Conservation (phyloP, 2,888 invertebrate species). For the Microplitis deprimator region DNA sequence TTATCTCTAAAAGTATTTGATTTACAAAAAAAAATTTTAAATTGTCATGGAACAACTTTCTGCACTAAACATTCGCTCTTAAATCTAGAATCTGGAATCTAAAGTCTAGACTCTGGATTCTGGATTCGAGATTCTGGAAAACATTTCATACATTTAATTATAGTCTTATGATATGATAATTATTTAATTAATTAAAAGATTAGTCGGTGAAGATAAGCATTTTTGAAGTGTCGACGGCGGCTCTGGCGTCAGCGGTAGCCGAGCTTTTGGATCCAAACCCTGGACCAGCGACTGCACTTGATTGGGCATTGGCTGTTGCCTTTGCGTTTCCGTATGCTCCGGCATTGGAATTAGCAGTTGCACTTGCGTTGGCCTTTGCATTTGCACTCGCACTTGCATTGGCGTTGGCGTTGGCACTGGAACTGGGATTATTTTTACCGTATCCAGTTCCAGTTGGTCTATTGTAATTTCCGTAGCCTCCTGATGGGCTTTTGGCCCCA, state of each 20-base stretch:
- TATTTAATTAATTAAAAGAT: background rate
- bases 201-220: slow-evolving; percentile 58
- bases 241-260: slow-evolving; percentile 54
- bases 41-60: no score
- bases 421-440: slow-evolving; percentile 39
- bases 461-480: slow-evolving; percentile 36
- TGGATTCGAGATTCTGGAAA: no score
- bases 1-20: slow-evolving; percentile 9
- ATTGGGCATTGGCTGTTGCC: slow-evolving; percentile 52
- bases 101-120: no score
- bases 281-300: slow-evolving; percentile 48
- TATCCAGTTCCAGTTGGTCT: slow-evolving; percentile 29
- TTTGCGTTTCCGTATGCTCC: slow-evolving; percentile 46
- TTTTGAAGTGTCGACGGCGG: slow-evolving; percentile 51
- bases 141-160: no score
- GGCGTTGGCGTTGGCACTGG: slow-evolving; percentile 47
- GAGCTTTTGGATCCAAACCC: slow-evolving; percentile 49
- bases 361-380: slow-evolving; percentile 51
- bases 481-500: slow-evolving; percentile 32
- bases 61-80: no score
- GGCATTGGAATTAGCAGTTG: slow-evolving; percentile 50
- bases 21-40: slow-evolving; percentile 2
- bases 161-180: no score
- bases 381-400: slow-evolving; percentile 47
- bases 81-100: no score